Conservation (phyloP, 2,797 vertebrate species). For the Tenualosa thibaudeaui region DNA sequence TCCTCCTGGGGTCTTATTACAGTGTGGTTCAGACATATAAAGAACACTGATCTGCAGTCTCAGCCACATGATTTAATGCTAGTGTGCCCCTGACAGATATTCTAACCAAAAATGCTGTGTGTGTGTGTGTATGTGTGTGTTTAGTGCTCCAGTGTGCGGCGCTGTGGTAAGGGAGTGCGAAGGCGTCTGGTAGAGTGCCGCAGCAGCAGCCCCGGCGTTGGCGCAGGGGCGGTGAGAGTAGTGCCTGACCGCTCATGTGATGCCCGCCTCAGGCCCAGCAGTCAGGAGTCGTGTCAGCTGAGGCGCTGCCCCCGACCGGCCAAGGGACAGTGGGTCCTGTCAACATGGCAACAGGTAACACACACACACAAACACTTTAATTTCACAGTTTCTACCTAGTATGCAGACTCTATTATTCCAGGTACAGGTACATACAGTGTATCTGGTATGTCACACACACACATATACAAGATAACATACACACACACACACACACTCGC, state of each 20-base stretch:
- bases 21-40: constrained; percentile 21
- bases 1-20: not conserved
- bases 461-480: not conserved
- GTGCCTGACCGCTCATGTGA: constrained; percentile 74
- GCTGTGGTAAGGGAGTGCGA: constrained; percentile 83
- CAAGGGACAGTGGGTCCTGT: constrained; percentile 86
- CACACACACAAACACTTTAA: not conserved
- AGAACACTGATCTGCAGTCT: not conserved
- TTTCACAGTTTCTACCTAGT: too few relatives aligned
- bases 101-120: not conserved
- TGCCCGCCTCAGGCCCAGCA: constrained; percentile 72
- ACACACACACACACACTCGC: constrained; percentile 4
- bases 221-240: constrained; percentile 42
- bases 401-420: too few relatives aligned
- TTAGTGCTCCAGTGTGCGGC: constrained; percentile 80
- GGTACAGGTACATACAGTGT: too few relatives aligned
- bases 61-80: constrained; percentile 13
- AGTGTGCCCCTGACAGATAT: not conserved
- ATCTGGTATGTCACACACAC: too few relatives aligned
- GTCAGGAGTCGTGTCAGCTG: constrained; percentile 80
- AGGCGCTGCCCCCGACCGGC: constrained; percentile 81
- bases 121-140: constrained; percentile 13
- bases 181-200: constrained; percentile 80
- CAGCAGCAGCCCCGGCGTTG: constrained; percentile 60
- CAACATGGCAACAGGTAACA: constrained; percentile 83